Base-by-base conservation (phyloP, 2,888 invertebrate genomes). In the Cheilosia vulpina region DNA sequence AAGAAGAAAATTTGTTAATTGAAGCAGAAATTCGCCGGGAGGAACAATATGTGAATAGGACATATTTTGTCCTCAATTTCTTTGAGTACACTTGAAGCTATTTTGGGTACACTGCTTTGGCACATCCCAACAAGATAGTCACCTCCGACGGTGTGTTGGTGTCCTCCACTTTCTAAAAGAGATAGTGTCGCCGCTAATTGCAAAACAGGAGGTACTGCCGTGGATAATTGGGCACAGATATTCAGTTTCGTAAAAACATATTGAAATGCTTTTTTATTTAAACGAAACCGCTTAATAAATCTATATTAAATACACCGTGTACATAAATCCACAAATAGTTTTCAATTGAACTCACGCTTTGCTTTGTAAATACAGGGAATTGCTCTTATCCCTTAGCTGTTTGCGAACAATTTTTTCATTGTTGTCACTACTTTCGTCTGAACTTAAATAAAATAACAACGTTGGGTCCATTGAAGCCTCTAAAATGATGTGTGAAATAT, bases 101-200 rank as follows among this genome's bases (percentile, higher is more conserved):
- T 27, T 27, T 27, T 27, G 0, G 27, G 5, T 27, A 27, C 27
- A 27, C 27, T 27, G 27, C 27, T 27, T 27, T 27, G 27, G 27
- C 27, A 27, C 27, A 27, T 5, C 27, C 27, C 27, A 27, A 27
- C 5, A 27, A 27, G 27, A 27, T 27, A 27, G 5, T 17, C n/a
- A 31, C 27, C 17, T 31, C 55, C 27, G 9, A 55, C 17, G 9
- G 34, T 31, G 27, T 55, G 55, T 55, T 55, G 31, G 31, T 31
- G 17, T 31, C 31, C 55, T 55, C 55, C 55, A 31, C 17, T 31
- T 9, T 31, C 53, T 31, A 55, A 55, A 31, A 55, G n/a, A 55
- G 5, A 31, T n/a, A 55, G 17, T n/a, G n/a, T 55, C n/a, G 55
- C 55, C 2, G 55, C 55, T 31, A n/a, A 55, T 17, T 55, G 31